Percentiles rank a stretch among this genome's conserved stretches.
These are phyloP conservation scores for Brachypalpus laphriformis DNA, from an alignment of 2,888 invertebrate species.

Conservation along the genomic window DNA sequence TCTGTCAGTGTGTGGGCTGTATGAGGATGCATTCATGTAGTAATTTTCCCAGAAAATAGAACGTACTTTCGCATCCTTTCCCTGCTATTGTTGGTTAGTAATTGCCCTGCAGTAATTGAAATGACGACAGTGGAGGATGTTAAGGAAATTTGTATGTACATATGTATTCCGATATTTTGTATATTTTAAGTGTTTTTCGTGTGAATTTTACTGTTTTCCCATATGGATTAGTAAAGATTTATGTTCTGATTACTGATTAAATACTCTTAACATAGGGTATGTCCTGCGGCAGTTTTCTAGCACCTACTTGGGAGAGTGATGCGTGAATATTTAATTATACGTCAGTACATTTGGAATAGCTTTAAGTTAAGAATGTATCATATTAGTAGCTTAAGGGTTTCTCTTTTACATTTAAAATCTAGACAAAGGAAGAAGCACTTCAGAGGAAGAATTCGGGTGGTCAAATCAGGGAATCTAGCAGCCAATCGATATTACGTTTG, in stretches of 20 bases:
- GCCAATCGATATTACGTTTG: no score
- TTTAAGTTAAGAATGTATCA: no score
- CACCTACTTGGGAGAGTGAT: neutral
- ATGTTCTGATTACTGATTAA: neutral
- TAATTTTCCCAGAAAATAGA: constrained; percentile 34
- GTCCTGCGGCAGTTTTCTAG: neutral
- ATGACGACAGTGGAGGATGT: neutral
- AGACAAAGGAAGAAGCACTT: no score
- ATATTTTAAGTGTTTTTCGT: constrained; percentile 1
- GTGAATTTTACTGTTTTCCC: constrained; percentile 37
- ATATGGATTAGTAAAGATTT: neutral
- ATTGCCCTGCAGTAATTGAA: constrained; percentile 30
- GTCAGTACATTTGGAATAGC: no score
- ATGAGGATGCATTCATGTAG: constrained; percentile 28
- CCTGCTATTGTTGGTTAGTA: constrained; percentile 27
- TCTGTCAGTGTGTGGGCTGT: constrained; percentile 53
- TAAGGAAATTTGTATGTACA: neutral
- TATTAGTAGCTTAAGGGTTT: no score
- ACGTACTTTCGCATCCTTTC: constrained; percentile 52
- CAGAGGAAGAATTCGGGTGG: no score
- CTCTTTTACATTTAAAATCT: no score
- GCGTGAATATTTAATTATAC: no score
- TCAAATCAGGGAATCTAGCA: no score
- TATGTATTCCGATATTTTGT: no score
- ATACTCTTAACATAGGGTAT: neutral